phyloP scores from a whole-genome alignment of 2,113 vertebrate species.

The cattle (Bos taurus) region DNA sequence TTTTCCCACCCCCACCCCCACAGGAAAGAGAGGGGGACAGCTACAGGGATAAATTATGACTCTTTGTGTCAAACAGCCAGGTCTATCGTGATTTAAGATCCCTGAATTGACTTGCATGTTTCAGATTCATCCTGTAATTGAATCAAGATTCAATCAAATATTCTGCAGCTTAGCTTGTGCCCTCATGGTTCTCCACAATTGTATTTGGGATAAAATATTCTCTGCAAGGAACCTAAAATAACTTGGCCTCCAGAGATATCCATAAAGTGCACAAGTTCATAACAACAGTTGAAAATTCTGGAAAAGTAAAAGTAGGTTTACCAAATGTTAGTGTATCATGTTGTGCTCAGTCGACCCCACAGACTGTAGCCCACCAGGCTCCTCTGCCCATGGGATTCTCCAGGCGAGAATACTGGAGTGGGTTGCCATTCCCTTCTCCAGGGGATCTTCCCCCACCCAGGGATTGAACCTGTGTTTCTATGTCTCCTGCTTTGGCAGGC shows the following conservation, averaged over 20 bases:
- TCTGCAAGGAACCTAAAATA: background rate
- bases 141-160: constrained; percentile 14
- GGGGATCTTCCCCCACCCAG: background rate
- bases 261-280: background rate
- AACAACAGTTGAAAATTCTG: background rate
- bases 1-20: background rate
- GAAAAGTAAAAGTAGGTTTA: background rate
- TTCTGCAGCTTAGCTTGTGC: background rate
- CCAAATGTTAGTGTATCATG: fast-evolving
- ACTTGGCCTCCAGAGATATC: background rate
- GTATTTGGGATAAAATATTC: background rate
- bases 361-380: background rate
- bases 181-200: background rate
- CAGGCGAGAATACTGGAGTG: background rate
- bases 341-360: fast-evolving
- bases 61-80: background rate
- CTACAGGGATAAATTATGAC: background rate
- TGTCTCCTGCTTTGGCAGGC: background rate
- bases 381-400: background rate
- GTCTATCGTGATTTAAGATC: background rate
- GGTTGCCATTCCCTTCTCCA: background rate
- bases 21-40: background rate
- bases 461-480: background rate
- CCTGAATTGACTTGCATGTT: background rate
- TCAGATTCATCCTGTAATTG: background rate